Evolutionary conservation across 2,113 vertebrate genomes (phyloP).

Genomic region (Macquaria ambigua): DNA sequence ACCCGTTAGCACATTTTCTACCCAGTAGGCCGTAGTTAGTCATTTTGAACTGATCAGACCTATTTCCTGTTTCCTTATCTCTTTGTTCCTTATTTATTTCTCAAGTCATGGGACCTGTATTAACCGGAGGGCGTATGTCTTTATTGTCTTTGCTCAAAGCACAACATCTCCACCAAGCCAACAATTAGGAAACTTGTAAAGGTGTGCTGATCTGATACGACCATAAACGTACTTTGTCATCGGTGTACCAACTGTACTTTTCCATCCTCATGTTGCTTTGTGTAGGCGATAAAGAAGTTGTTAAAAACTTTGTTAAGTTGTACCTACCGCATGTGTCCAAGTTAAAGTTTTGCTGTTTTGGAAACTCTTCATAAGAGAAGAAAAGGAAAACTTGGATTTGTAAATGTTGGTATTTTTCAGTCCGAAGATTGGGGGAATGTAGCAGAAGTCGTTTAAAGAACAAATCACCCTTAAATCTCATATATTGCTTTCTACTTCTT

Average conservation of each 20-base stretch:
- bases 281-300: slow-evolving; percentile 32
- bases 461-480: slow-evolving; percentile 21
- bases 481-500: neutral
- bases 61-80: neutral
- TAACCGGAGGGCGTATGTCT: slow-evolving; percentile 8
- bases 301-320: slow-evolving; percentile 28
- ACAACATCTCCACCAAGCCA: slow-evolving; percentile 43
- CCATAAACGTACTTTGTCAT: slow-evolving; percentile 37
- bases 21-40: slow-evolving; percentile 17
- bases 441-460: slow-evolving; percentile 45
- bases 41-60: slow-evolving; percentile 24
- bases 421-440: slow-evolving; percentile 41
- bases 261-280: slow-evolving; percentile 14
- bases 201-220: slow-evolving; percentile 25
- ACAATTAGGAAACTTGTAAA: slow-evolving; percentile 25
- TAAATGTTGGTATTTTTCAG: slow-evolving; percentile 28
- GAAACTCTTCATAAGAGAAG: slow-evolving; percentile 20
- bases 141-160: slow-evolving; percentile 58
- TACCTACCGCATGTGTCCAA: slow-evolving; percentile 2
- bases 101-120: slow-evolving; percentile 17
- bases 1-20: slow-evolving; percentile 33
- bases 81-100: slow-evolving; percentile 23
- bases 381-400: slow-evolving; percentile 23
- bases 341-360: slow-evolving; percentile 14
- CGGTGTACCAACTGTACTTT: slow-evolving; percentile 25